Evolutionary conservation across 2,888 invertebrate genomes (phyloP).

Genomic region (Loripinus fragilis): DNA sequence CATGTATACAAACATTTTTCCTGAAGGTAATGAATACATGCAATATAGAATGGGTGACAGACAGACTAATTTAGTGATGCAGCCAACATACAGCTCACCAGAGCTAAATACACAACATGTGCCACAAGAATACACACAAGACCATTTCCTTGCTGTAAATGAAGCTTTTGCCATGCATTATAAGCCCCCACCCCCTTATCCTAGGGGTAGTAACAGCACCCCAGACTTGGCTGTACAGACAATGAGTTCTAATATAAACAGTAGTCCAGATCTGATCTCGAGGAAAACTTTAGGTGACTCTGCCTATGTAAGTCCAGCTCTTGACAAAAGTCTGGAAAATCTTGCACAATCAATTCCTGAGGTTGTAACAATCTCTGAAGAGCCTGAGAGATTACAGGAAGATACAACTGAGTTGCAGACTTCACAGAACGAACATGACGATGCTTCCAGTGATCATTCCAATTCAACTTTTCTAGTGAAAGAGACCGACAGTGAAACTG

Average conservation of each 20-base stretch:
- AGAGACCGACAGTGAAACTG: constrained; percentile 75
- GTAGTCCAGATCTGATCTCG: constrained; percentile 85
- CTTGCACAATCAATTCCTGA: constrained; percentile 63
- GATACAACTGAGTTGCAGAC: constrained; percentile 46
- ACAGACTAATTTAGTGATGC: constrained; percentile 76
- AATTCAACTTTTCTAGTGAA: constrained; percentile 76
- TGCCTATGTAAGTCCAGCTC: constrained; percentile 61
- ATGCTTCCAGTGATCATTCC: constrained; percentile 77
- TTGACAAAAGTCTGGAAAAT: constrained; percentile 73
- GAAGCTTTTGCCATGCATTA: constrained; percentile 86
- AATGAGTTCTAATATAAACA: constrained; percentile 59
- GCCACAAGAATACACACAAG: constrained; percentile 71
- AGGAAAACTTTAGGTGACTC: constrained; percentile 84
- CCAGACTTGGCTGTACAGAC: constrained; percentile 89
- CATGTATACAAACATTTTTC: constrained; percentile 73
- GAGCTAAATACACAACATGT: constrained; percentile 79
- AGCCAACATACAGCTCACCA: constrained; percentile 82
- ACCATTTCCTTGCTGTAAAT: constrained; percentile 59
- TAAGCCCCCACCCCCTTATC: constrained; percentile 92
- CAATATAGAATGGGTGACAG: constrained; percentile 69
- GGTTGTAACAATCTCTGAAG: constrained; percentile 51
- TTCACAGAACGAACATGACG: constrained; percentile 63
- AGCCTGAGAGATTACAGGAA: constrained; percentile 33
- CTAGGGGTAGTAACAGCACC: constrained; percentile 89
- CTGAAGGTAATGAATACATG: constrained; percentile 66